phyloP scores from a whole-genome alignment of 2,113 vertebrate species.

The Himantopus leucocephalus region DNA sequence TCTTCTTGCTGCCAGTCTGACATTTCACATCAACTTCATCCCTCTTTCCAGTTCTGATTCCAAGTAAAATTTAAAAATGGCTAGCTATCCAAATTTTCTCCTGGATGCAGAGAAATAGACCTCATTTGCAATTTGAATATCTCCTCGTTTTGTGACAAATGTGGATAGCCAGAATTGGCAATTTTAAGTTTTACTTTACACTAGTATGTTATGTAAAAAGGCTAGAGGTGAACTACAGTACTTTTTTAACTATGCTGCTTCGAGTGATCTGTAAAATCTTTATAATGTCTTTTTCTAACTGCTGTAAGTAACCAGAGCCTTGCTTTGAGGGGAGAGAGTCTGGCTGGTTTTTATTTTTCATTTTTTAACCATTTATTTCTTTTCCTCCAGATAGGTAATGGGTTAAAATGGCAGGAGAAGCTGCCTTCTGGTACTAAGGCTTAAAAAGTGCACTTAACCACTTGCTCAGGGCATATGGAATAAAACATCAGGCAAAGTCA shows the following conservation, averaged over 20 bases:
- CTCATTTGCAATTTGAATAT: background rate
- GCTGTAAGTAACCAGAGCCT: background rate
- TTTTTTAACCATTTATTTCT: slow-evolving; percentile 16
- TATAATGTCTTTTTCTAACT: slow-evolving; percentile 43
- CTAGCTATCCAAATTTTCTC: background rate
- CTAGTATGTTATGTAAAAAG: background rate
- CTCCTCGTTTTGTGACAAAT: background rate
- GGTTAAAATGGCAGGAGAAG: slow-evolving; percentile 64
- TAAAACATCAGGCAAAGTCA: slow-evolving; percentile 65
- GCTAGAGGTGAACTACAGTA: background rate
- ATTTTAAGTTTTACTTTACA: slow-evolving; percentile 11
- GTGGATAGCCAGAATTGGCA: background rate
- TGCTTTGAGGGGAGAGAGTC: background rate
- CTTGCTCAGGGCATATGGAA: slow-evolving; percentile 61
- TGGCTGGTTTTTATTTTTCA: background rate
- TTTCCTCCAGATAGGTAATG: slow-evolving; percentile 55
- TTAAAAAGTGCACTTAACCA: slow-evolving; percentile 75
- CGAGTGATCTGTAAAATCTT: slow-evolving; percentile 46
- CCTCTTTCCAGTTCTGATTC: background rate
- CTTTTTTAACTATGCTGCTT: slow-evolving; percentile 49
- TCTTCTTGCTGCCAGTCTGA: background rate
- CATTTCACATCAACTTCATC: background rate
- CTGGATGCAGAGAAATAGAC: background rate
- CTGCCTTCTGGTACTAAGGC: slow-evolving; percentile 30
- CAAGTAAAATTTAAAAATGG: background rate